These are phyloP conservation scores for Microcaecilia unicolor DNA, from an alignment of 2,797 vertebrate genomes.

Conservation along the genomic window DNA sequence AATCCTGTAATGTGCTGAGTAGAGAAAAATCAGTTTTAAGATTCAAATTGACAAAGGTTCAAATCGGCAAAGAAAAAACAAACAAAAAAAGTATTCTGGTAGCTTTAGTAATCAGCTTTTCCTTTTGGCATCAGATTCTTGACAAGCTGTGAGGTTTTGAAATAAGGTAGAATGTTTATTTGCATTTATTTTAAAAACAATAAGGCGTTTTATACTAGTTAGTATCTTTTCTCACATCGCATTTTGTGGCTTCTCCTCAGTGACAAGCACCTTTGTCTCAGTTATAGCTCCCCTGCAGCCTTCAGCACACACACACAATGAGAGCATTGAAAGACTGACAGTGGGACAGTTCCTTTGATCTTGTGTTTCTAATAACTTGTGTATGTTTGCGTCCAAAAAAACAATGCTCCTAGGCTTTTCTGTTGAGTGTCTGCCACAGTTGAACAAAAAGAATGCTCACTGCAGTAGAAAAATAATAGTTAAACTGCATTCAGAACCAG, in stretches of 20 bases:
- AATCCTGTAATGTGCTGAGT: slow-evolving; percentile 21
- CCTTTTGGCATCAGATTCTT: slow-evolving; percentile 28
- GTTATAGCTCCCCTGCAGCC: slow-evolving; percentile 50
- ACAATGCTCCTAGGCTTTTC: slow-evolving; percentile 63
- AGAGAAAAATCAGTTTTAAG: slow-evolving; percentile 22
- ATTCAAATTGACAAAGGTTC: slow-evolving; percentile 19
- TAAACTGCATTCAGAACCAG: slow-evolving; percentile 16
- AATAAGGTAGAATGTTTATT: slow-evolving; percentile 31
- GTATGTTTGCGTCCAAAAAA: slow-evolving; percentile 74
- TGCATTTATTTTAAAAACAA: slow-evolving; percentile 47
- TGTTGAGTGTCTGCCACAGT: slow-evolving; percentile 21
- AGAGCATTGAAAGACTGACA: slow-evolving; percentile 60
- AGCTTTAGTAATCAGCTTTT: slow-evolving; percentile 30
- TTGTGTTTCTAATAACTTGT: slow-evolving; percentile 70
- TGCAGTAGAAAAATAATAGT: slow-evolving; percentile 16
- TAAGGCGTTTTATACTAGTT: slow-evolving; percentile 46
- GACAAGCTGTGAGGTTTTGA: slow-evolving; percentile 32
- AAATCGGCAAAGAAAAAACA: too few relatives aligned
- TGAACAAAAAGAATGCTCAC: slow-evolving; percentile 21
- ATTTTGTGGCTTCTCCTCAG: slow-evolving; percentile 46
- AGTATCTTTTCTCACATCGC: slow-evolving; percentile 49
- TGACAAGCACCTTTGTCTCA: slow-evolving; percentile 57
- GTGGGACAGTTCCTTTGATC: slow-evolving; percentile 63
- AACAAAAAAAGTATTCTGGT: slow-evolving; percentile 15
- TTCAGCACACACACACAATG: slow-evolving; percentile 66